Evolutionary conservation across 2,888 invertebrate genomes (phyloP).

Genomic region (Ptilodon capucinus): DNA sequence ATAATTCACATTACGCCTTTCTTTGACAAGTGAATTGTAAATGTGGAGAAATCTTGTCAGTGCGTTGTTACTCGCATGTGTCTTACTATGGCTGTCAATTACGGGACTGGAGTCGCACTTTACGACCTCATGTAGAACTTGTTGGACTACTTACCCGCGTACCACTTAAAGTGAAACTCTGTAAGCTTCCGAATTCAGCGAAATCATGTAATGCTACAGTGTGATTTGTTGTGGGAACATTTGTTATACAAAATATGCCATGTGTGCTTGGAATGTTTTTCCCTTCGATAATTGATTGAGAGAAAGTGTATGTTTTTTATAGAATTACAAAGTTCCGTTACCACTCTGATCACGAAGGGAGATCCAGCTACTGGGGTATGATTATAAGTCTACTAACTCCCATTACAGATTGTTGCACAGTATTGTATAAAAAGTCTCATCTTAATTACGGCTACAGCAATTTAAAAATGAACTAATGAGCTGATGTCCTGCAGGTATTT

Average conservation of each 20-base stretch:
- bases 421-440: background rate
- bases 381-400: background rate
- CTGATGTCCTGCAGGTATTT: slow-evolving; percentile 15
- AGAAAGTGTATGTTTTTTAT: background rate
- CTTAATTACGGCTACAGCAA: background rate
- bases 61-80: slow-evolving; percentile 12
- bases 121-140: slow-evolving; percentile 33
- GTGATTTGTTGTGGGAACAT: background rate
- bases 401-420: background rate
- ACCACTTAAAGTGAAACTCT: slow-evolving; percentile 38
- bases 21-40: slow-evolving; percentile 14
- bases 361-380: too few relatives aligned
- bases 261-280: too few relatives aligned
- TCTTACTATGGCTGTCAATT: slow-evolving; percentile 34
- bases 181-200: slow-evolving; percentile 33
- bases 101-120: slow-evolving; percentile 31
- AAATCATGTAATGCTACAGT: slow-evolving; percentile 8
- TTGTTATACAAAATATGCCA: too few relatives aligned
- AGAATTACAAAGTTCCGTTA: too few relatives aligned
- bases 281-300: background rate
- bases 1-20: background rate
- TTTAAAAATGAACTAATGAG: slow-evolving; percentile 9
- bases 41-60: slow-evolving; percentile 27
- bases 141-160: slow-evolving; percentile 29
- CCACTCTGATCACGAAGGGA: too few relatives aligned